Base-by-base conservation (phyloP, 1,140 invertebrate genomes). In the Condylostylus longicornis region DNA sequence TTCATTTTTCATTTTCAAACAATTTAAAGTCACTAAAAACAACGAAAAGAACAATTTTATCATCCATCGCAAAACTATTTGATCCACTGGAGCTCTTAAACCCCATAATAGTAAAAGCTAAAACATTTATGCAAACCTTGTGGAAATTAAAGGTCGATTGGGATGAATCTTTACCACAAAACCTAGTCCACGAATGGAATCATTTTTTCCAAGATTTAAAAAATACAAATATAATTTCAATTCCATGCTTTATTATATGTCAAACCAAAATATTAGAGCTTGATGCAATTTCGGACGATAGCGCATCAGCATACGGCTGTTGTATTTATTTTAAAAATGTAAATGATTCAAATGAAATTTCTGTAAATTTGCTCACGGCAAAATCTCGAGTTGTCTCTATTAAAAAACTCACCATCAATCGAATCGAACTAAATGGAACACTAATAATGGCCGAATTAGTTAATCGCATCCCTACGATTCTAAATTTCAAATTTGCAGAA, bases 121-220 rank as follows among this genome's bases (percentile, higher is more conserved):
- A 39, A 33, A 39, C 42, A 2, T 34, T 63, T 4, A 44, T 61
- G 22, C 55, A 61, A 43, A 35, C 48, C 18, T 23, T 62, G 2
- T 54, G 56, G 49, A 25, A 34, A 25, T 12, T 10, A 27, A 43
- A 49, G 22, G 23, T 53, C 10, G 45, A 45, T 14, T 63, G 60
- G 62, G 60, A 65, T 38, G 49, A 54, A 23, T 25, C 33, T 2
- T 13, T 60, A 9, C 49, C 54, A n/a, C 13, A 34, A n/a, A 15
- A 46, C 10, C 14, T 43, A 10, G 30, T 21, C 14, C 25, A 21
- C 2, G 29, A 33, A 5, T 53, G 49, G 48, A 40, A 23, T 13
- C n/a, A 28, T 7, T 54, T 52, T 33, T 29, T 38, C 14, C 6
- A 36, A 3, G 37, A 48, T 28, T 36, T 38, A 14, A 42, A 17